phyloP scores from a whole-genome alignment of 1,140 invertebrate species.

The Leptopilina clavipes region DNA sequence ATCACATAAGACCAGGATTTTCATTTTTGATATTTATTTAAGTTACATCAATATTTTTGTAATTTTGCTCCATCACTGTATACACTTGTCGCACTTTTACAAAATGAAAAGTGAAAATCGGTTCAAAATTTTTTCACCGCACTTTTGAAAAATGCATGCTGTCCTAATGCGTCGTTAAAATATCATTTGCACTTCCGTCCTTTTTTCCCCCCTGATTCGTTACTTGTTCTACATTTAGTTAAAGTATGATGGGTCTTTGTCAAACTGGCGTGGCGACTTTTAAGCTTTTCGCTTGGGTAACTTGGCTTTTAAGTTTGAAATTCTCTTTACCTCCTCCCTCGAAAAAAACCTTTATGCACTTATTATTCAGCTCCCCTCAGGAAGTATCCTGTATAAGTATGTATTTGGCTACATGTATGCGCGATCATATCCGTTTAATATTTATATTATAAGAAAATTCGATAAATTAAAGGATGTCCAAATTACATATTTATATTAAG shows the following conservation, averaged over 20 bases:
- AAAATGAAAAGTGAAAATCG: no score
- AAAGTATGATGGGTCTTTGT: constrained; percentile 33
- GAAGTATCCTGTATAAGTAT: constrained; percentile 31
- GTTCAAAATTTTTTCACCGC: no score
- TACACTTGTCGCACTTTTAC: no score
- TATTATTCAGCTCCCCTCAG: constrained; percentile 24
- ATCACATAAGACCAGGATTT: no score
- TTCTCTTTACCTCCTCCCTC: not conserved
- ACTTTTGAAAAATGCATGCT: constrained; percentile 35
- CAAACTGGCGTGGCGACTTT: constrained; percentile 46
- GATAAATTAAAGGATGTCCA: no score
- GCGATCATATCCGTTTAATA: not conserved
- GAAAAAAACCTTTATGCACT: constrained; percentile 26
- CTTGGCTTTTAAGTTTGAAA: not conserved
- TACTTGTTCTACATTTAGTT: constrained; percentile 2
- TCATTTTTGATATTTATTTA: no score
- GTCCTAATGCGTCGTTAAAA: constrained; percentile 40
- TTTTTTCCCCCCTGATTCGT: constrained; percentile 25
- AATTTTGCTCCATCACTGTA: no score
- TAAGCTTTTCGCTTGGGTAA: constrained; percentile 38
- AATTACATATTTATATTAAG: no score
- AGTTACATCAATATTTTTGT: no score
- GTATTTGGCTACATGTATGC: not conserved
- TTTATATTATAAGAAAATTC: not conserved
- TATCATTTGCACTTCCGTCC: constrained; percentile 43